These are phyloP conservation scores for Ifrita kowaldi DNA, from an alignment of 2,113 vertebrate species.

Conservation along the genomic window DNA sequence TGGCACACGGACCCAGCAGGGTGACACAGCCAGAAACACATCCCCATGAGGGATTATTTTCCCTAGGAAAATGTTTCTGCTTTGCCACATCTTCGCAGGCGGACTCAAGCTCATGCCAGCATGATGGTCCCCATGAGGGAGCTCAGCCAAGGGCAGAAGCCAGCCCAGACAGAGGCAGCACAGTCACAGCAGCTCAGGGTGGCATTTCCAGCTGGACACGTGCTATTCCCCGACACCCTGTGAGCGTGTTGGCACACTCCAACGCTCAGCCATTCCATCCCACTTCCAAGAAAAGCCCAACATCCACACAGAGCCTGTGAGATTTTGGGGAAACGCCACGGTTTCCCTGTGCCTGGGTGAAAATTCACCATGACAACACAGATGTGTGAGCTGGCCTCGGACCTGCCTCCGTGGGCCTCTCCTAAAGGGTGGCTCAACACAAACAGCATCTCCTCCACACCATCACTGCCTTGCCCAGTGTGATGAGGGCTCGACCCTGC, in stretches of 20 bases:
- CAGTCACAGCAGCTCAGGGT: background rate
- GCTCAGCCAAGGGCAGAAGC: background rate
- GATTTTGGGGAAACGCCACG: background rate
- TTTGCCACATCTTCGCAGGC: background rate
- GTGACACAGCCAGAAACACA: background rate
- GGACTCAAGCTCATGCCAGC: background rate
- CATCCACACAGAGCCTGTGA: background rate
- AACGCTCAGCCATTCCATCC: background rate
- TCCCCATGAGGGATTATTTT: background rate
- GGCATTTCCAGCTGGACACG: background rate
- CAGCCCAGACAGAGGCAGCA: background rate
- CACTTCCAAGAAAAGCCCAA: background rate
- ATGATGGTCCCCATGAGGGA: background rate
- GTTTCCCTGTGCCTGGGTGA: slow-evolving; percentile 33
- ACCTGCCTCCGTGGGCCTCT: slow-evolving; percentile 15
- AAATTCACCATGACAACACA: slow-evolving; percentile 65
- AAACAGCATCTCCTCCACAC: background rate
- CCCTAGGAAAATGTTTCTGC: background rate
- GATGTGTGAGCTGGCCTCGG: slow-evolving; percentile 27
- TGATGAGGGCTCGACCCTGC: background rate
- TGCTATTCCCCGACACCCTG: background rate
- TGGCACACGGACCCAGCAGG: background rate
- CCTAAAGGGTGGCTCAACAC: background rate
- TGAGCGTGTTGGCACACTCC: background rate
- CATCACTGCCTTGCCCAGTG: background rate